A percentile compares a stretch with the other conserved stretches of the same genome.
Conservation (phyloP, 2,888 invertebrate genomes). For the Agrochola litura region DNA sequence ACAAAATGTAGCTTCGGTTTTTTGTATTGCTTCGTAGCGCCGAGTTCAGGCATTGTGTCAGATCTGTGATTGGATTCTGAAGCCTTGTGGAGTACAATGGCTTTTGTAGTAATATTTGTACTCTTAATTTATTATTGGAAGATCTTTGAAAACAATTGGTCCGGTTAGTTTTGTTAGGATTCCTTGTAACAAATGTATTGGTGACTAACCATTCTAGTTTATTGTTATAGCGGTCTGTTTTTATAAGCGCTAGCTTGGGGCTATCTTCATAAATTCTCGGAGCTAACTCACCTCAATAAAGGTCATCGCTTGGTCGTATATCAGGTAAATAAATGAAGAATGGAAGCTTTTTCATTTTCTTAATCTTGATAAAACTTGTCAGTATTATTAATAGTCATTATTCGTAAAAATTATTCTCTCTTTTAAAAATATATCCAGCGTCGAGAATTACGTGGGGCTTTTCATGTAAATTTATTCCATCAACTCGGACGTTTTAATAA, state of each 20-base stretch:
- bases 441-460: slow-evolving; percentile 53
- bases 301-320: slow-evolving; percentile 46
- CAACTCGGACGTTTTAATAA: slow-evolving; percentile 59
- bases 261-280: slow-evolving; percentile 34
- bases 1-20: slow-evolving; percentile 31
- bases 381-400: slow-evolving; percentile 66
- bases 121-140: slow-evolving; percentile 49
- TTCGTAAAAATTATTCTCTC: slow-evolving; percentile 51
- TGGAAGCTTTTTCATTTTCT: slow-evolving; percentile 59
- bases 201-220: slow-evolving; percentile 31
- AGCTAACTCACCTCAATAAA: slow-evolving; percentile 24
- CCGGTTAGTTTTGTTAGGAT: slow-evolving; percentile 24
- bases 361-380: slow-evolving; percentile 65
- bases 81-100: slow-evolving; percentile 42
- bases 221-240: slow-evolving; percentile 20
- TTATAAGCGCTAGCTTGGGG: slow-evolving; percentile 3
- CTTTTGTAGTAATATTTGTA: slow-evolving; percentile 57
- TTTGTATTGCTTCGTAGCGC: slow-evolving; percentile 48
- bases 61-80: slow-evolving; percentile 57
- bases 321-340: slow-evolving; percentile 60
- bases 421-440: slow-evolving; percentile 54
- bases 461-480: slow-evolving; percentile 68
- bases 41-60: slow-evolving; percentile 54
- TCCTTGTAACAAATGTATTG: slow-evolving; percentile 10
- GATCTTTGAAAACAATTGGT: slow-evolving; percentile 26